Percentiles rank a stretch among this genome's conserved stretches.
These are phyloP conservation scores for Junonia oenone DNA, from an alignment of 2,888 invertebrate species.

Conservation along the genomic window DNA sequence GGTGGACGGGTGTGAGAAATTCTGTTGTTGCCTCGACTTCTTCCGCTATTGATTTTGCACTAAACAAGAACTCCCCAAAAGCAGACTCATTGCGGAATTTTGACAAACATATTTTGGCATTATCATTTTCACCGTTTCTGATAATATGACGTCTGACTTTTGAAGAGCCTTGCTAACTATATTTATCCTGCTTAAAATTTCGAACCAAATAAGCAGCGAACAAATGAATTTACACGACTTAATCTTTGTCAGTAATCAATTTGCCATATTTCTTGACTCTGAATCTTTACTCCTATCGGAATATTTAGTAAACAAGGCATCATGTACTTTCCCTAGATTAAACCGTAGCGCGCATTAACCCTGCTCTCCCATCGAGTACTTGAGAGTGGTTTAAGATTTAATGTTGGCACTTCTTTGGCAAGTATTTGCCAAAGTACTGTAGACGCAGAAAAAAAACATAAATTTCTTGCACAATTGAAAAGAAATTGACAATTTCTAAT, in stretches of 20 bases:
- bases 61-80: background rate
- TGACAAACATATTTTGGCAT: background rate
- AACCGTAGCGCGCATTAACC: background rate
- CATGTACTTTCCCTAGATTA: slow-evolving; percentile 21
- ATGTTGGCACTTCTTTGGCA: background rate
- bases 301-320: too few relatives aligned
- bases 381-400: background rate
- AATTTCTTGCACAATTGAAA: slow-evolving; percentile 22
- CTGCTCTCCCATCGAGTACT: background rate
- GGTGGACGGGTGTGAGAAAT: slow-evolving; percentile 6
- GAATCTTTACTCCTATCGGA: too few relatives aligned
- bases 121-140: background rate
- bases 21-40: slow-evolving; percentile 7
- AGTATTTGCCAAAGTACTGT: slow-evolving; percentile 2
- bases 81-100: background rate
- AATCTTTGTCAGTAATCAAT: slow-evolving; percentile 22
- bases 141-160: background rate
- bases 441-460: slow-evolving; percentile 23
- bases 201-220: slow-evolving; percentile 34
- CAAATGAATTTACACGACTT: slow-evolving; percentile 30
- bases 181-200: too few relatives aligned
- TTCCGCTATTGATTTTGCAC: background rate
- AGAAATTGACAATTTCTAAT: slow-evolving; percentile 11
- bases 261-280: too few relatives aligned
- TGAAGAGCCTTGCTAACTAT: slow-evolving; percentile 29